Evolutionary conservation across 1,140 invertebrate species (phyloP).

Genomic region (Hesperophylax magnus): DNA sequence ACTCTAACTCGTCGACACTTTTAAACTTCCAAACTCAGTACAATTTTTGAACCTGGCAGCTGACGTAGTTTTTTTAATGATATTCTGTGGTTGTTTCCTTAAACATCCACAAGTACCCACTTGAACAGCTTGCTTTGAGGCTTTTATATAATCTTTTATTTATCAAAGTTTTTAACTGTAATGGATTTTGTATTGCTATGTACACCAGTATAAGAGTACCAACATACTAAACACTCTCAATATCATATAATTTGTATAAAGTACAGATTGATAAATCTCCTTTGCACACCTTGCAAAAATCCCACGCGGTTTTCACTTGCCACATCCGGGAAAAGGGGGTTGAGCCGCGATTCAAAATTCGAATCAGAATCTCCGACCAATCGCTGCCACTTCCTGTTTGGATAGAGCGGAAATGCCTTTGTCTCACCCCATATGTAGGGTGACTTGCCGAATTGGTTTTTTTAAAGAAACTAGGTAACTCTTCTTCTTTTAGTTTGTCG

Average conservation of each 20-base stretch:
- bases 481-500: background rate
- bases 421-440: slow-evolving; percentile 17
- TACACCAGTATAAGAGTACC: too few relatives aligned
- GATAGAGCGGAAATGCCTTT: slow-evolving; percentile 23
- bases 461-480: slow-evolving; percentile 8
- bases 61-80: background rate
- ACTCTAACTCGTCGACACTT: too few relatives aligned
- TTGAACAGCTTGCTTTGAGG: too few relatives aligned
- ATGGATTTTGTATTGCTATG: too few relatives aligned
- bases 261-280: background rate
- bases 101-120: background rate
- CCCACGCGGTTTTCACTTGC: slow-evolving; percentile 33
- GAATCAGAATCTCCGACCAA: slow-evolving; percentile 36
- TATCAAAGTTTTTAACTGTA: too few relatives aligned
- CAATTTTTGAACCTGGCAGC: background rate
- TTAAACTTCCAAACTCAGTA: too few relatives aligned
- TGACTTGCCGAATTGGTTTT: background rate
- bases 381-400: slow-evolving; percentile 22
- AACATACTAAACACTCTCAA: background rate
- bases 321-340: slow-evolving; percentile 21
- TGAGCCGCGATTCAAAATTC: slow-evolving; percentile 17
- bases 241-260: background rate
- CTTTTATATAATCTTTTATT: too few relatives aligned
- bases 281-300: slow-evolving; percentile 31
- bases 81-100: background rate